Conservation (phyloP, 2,888 invertebrate species). For the Plusia festucae region DNA sequence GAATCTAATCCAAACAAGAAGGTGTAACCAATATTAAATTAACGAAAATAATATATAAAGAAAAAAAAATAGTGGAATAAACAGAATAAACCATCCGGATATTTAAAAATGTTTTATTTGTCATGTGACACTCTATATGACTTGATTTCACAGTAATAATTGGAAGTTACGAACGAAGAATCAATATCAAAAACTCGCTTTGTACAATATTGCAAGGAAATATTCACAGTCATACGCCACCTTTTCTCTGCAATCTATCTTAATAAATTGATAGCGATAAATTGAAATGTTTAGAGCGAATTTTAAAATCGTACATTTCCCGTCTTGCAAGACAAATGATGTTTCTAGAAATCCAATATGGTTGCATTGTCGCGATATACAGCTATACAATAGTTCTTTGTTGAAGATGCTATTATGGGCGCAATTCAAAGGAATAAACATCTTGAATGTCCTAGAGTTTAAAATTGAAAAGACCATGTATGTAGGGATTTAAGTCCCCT, state of each 20-base stretch:
- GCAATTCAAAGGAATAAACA: slow-evolving; percentile 2
- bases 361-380: slow-evolving; percentile 8
- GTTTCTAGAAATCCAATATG: slow-evolving; percentile 42
- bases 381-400: slow-evolving; percentile 6
- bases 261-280: slow-evolving; percentile 34
- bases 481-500: no score
- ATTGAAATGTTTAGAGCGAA: slow-evolving; percentile 45
- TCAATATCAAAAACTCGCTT: neutral
- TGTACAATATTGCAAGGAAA: slow-evolving; percentile 34
- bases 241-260: slow-evolving; percentile 23
- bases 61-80: no score
- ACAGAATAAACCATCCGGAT: no score
- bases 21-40: no score
- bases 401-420: neutral
- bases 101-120: no score
- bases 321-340: slow-evolving; percentile 42
- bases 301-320: slow-evolving; percentile 42
- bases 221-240: slow-evolving; percentile 23
- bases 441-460: neutral
- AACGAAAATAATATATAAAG: no score
- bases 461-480: neutral
- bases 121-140: no score
- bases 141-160: no score
- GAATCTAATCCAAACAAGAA: no score
- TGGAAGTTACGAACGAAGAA: no score